Evolutionary conservation across 2,113 vertebrate genomes (phyloP), one percentile per base, ranked within the genome.

Genomic region (Sardina pilchardus): DNA sequence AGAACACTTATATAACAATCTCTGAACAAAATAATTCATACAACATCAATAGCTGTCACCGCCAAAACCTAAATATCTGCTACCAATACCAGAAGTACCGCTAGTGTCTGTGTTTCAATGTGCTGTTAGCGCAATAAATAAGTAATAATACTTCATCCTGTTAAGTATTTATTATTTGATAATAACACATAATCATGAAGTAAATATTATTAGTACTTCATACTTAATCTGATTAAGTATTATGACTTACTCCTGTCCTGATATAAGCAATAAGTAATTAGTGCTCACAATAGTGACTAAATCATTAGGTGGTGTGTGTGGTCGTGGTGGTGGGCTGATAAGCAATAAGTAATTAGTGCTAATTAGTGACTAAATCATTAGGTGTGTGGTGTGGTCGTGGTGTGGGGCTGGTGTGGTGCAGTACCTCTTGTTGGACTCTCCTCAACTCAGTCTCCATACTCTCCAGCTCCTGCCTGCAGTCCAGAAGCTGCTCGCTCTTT

Each of bases 401-500:
- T 71, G 63, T 71, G 63, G 24, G 56, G 63, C 14, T 30, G 3
- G 63, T 67, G 63, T 9, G 26, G 1, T 34, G 5, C 30, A 21
- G 19, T 90, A 99, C 98, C 96, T 99, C 98, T 91, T 99, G 98
- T 84, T 99, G 98, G 59, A 99, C 94, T 86, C 94, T 96, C 93
- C 97, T 99, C 16, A 97, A 89, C 92, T 99, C 98, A 67, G 90
- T 88, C 93, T 99, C 97, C 94, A 97, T 95, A 91, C 97, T 97
- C 19, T 97, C 97, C 83, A 98, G 93, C 89, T 99, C 98, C 93
- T 99, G 98, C 81, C 97, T 97, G 89, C 96, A 98, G 93, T 99
- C 98, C 92, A 99, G 87, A 71, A 98, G 95, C 88, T 99, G 98
- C 91, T 99, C 98, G 26, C 97, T 99, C 92, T 99, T 99, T 92